Evolutionary conservation across 2,113 vertebrate genomes (phyloP).

Genomic region (Morone saxatilis): DNA sequence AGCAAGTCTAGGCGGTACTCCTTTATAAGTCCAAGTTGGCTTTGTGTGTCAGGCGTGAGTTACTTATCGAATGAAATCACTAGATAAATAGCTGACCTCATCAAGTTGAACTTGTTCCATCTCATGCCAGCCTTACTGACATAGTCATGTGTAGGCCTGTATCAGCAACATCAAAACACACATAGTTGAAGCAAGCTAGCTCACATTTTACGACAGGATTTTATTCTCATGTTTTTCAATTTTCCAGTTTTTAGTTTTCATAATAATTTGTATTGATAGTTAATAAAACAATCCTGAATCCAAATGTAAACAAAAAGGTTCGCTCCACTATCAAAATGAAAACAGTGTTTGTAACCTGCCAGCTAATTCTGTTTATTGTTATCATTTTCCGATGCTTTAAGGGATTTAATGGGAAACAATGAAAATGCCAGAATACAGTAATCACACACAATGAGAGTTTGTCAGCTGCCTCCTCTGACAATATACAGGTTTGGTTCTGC

Average conservation of each 20-base stretch:
- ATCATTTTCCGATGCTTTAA: background rate
- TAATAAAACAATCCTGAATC: background rate
- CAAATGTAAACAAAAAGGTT: constrained; percentile 7
- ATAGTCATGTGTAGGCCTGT: background rate
- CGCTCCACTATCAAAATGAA: background rate
- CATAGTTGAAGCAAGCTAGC: background rate
- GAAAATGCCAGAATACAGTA: background rate
- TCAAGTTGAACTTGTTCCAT: constrained; percentile 17
- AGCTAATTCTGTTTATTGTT: background rate
- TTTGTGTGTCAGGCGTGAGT: constrained; percentile 6
- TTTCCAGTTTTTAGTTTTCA: background rate
- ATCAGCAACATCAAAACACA: background rate
- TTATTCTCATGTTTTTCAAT: background rate
- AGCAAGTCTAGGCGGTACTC: too few species aligned
- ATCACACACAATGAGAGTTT: background rate
- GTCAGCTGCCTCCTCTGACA: constrained; percentile 24
- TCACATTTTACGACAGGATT: background rate
- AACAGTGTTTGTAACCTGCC: background rate
- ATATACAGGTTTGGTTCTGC: constrained; percentile 38
- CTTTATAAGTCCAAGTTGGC: background rate
- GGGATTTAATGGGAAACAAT: background rate
- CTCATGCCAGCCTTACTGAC: background rate
- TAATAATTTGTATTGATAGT: background rate
- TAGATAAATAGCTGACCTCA: constrained; percentile 52
- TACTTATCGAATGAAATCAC: constrained; percentile 22